phyloP scores from a whole-genome alignment of 35 echinoderm and acorn worm species.

The Hemicentrotus pulcherrimus region DNA sequence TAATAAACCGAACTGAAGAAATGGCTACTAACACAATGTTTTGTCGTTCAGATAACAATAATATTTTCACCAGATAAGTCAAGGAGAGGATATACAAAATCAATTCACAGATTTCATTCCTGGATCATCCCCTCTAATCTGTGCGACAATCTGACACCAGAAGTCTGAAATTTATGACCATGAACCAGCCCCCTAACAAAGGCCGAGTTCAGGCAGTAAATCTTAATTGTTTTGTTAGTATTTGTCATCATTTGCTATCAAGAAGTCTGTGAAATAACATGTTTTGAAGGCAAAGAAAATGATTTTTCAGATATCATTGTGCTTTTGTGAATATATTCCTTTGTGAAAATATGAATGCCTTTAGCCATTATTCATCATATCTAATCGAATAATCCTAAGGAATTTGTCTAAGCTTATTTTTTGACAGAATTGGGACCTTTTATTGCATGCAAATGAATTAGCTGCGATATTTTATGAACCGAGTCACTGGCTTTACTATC shows the following conservation, averaged over 20 bases:
- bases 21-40: background rate
- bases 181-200: background rate
- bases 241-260: constrained; percentile 1
- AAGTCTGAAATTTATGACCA: background rate
- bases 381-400: background rate
- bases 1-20: no score
- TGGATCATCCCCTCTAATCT: background rate
- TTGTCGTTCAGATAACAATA: no score
- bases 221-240: background rate
- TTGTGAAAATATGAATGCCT: background rate
- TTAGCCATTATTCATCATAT: constrained; percentile 11
- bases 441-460: background rate
- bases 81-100: background rate
- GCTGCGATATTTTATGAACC: background rate
- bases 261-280: background rate
- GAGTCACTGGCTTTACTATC: background rate
- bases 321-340: background rate
- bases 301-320: background rate
- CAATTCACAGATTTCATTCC: background rate
- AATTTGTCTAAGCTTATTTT: background rate
- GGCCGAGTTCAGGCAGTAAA: background rate
- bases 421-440: background rate
- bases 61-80: background rate
- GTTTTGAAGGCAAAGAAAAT: constrained; percentile 10
- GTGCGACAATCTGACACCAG: background rate